Evolutionary conservation across 2,113 vertebrate species (phyloP).

Genomic region (Nothocercus nigrocapillus): DNA sequence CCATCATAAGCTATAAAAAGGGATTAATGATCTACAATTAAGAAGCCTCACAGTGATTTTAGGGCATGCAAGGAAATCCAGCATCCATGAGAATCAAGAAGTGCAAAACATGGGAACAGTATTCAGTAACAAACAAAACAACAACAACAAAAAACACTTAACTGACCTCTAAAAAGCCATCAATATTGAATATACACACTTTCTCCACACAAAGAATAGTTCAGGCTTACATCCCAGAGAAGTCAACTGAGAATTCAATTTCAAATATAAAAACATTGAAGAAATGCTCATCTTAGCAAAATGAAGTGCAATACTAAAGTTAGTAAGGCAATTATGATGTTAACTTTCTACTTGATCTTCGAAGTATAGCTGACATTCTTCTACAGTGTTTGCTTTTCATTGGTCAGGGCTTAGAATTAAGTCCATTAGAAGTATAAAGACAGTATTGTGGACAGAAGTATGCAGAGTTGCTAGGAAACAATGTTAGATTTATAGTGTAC

Average conservation of each 20-base stretch:
- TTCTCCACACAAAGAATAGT: background rate
- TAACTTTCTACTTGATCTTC: background rate
- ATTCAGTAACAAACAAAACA: background rate
- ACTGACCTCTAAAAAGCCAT: background rate
- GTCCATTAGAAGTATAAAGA: background rate
- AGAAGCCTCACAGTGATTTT: background rate
- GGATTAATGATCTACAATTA: background rate
- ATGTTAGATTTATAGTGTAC: conserved; percentile 1
- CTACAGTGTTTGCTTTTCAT: background rate
- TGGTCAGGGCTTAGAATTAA: background rate
- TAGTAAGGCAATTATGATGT: background rate
- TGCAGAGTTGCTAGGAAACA: conserved; percentile 54
- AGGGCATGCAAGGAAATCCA: background rate
- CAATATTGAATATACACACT: background rate
- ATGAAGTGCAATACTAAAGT: background rate
- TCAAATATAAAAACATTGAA: background rate
- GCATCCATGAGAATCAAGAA: background rate
- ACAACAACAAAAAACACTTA: background rate
- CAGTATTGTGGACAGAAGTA: background rate
- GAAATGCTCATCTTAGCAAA: background rate
- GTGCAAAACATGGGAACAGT: background rate
- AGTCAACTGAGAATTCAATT: background rate
- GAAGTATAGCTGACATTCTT: background rate
- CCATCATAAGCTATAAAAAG: background rate
- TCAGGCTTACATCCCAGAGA: background rate